These are phyloP conservation scores for Amiota minor DNA, from an alignment of 2,888 invertebrate species.

Conservation along the genomic window DNA sequence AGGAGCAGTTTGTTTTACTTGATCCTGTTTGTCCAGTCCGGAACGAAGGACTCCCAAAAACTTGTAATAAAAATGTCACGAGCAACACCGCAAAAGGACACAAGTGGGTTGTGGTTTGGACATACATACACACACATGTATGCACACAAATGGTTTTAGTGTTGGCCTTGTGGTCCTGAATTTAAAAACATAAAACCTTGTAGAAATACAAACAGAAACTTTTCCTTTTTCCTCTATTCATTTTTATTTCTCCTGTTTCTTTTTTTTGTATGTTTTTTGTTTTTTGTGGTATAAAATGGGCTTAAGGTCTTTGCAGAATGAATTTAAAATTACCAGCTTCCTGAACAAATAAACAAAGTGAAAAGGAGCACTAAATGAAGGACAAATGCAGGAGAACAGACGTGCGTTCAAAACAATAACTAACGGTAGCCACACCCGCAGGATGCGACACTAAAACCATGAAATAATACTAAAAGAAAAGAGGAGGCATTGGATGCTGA, in stretches of 20 bases:
- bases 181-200: neutral
- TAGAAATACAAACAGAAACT: conserved; percentile 13
- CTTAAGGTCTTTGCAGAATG: neutral
- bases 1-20: neutral
- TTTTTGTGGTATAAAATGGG: neutral
- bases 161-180: neutral
- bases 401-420: neutral
- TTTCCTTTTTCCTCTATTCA: neutral
- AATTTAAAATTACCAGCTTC: conserved; percentile 16
- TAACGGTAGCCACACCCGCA: conserved; percentile 16
- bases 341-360: neutral
- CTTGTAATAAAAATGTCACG: conserved; percentile 21
- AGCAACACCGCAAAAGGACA: conserved; percentile 18
- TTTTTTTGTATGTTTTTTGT: neutral
- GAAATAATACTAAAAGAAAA: no score
- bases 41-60: conserved; percentile 7
- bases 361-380: neutral
- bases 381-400: neutral
- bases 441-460: conserved; percentile 9
- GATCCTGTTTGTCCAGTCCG: neutral
- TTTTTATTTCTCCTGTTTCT: no score
- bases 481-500: no score
- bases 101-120: neutral
- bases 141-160: neutral
- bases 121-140: no score